A percentile compares a stretch with the other conserved stretches of the same genome.
phyloP scores from a whole-genome alignment of 1,140 invertebrate genomes.

The Alviniconcha marisindica region DNA sequence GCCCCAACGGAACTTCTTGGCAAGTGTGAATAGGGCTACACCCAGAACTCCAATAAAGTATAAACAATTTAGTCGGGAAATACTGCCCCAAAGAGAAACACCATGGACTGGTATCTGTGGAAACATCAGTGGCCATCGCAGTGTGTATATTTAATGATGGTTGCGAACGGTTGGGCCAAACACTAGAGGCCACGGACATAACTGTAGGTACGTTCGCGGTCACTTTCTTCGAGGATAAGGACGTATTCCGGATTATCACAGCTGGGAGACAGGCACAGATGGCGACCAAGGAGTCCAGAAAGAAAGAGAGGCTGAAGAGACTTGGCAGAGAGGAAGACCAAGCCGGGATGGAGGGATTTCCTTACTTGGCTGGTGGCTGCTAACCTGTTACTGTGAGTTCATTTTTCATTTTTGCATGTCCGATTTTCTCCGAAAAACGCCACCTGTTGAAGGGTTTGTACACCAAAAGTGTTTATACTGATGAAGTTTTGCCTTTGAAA shows the following conservation, averaged over 20 bases:
- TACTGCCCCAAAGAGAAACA: neutral
- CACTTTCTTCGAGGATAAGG: neutral
- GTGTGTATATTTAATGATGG: neutral
- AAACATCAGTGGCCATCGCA: neutral
- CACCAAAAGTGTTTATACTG: neutral
- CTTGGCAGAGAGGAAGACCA: neutral
- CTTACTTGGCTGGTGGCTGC: neutral
- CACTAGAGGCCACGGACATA: neutral
- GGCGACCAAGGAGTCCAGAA: neutral
- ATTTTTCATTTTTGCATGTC: neutral
- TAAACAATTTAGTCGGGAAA: neutral
- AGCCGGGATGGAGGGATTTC: neutral
- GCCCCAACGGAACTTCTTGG: neutral
- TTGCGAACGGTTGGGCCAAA: too few relatives aligned
- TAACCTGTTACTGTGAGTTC: neutral
- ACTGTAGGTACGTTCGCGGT: neutral
- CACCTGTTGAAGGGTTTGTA: too few relatives aligned
- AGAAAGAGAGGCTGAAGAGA: neutral
- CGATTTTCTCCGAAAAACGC: neutral
- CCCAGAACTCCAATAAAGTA: neutral
- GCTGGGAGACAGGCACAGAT: neutral
- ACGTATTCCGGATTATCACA: neutral
- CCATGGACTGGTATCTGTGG: neutral
- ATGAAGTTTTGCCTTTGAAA: neutral
- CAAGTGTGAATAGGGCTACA: neutral